Evolutionary conservation across 2,888 invertebrate genomes (phyloP).

Genomic region (Macrosoma leucophasiata): DNA sequence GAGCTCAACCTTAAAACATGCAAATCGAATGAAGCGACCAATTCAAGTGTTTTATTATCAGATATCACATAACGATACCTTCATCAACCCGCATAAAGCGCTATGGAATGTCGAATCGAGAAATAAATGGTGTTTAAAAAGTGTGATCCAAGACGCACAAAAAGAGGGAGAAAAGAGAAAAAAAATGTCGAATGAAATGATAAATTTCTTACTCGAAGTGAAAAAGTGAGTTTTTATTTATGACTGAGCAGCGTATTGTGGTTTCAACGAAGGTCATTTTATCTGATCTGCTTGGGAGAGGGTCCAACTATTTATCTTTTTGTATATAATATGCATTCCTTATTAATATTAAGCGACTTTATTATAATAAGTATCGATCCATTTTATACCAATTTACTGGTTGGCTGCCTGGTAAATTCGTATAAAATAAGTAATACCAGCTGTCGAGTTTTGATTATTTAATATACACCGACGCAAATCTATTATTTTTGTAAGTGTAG

Average conservation of each 20-base stretch:
- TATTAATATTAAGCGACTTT: too few species aligned
- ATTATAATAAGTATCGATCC: not conserved
- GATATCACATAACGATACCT: conserved; percentile 63
- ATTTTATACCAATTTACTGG: not conserved
- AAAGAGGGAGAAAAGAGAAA: conserved; percentile 52
- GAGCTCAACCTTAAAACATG: conserved; percentile 43
- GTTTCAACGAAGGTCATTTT: conserved; percentile 45
- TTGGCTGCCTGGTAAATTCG: not conserved
- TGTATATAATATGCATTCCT: too few species aligned
- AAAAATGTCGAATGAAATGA: conserved; percentile 66
- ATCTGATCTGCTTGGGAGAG: conserved; percentile 55
- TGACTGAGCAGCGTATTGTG: conserved; percentile 56
- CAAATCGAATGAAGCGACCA: conserved; percentile 51
- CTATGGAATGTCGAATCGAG: conserved; percentile 56
- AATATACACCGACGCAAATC: too few species aligned
- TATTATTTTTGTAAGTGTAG: too few species aligned
- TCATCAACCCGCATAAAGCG: conserved; percentile 57
- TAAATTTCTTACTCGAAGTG: conserved; percentile 63
- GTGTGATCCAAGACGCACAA: conserved; percentile 72
- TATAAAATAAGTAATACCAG: too few species aligned
- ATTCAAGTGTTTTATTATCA: conserved; percentile 65
- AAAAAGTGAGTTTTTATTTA: conserved; percentile 71
- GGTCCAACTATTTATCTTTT: too few species aligned
- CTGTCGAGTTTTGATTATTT: too few species aligned
- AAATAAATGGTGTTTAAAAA: conserved; percentile 71